A percentile compares a stretch with the other conserved stretches of the same genome.
Conservation (phyloP, 2,888 invertebrate species). For the Hypomecis punctinalis region DNA sequence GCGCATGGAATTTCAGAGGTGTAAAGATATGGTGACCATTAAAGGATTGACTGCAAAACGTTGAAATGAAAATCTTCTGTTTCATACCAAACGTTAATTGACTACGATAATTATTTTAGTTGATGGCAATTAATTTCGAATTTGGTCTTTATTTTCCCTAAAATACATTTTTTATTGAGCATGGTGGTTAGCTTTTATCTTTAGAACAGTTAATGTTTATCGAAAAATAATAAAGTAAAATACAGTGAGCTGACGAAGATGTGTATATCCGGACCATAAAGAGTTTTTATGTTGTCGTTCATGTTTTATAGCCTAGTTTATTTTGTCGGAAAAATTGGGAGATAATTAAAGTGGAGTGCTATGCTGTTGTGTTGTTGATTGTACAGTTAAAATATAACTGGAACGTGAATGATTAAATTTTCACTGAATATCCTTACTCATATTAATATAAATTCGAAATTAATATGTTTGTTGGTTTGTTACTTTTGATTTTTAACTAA, state of each 20-base stretch:
- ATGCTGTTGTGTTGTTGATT: conserved; percentile 13
- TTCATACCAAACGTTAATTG: too few species aligned
- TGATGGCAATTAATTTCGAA: neutral
- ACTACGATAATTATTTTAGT: too few species aligned
- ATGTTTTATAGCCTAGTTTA: conserved; percentile 49
- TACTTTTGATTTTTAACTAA: too few species aligned
- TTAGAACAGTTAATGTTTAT: conserved; percentile 36
- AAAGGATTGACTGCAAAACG: too few species aligned
- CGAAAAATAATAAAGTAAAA: conserved; percentile 36
- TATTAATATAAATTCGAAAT: too few species aligned
- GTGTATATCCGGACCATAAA: conserved; percentile 42
- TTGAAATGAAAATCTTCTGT: too few species aligned
- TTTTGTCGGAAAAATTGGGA: conserved; percentile 45
- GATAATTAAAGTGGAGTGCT: conserved; percentile 50
- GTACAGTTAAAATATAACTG: neutral
- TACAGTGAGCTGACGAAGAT: conserved; percentile 39
- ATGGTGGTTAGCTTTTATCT: conserved; percentile 2
- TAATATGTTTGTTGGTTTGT: too few species aligned
- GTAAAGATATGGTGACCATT: too few species aligned
- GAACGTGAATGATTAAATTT: too few species aligned
- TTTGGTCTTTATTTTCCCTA: conserved; percentile 6
- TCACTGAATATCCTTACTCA: too few species aligned
- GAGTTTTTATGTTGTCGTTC: conserved; percentile 50
- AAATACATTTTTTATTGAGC: conserved; percentile 10
- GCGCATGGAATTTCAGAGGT: too few species aligned